A percentile compares a stretch with the other conserved stretches of the same genome.
phyloP scores from a whole-genome alignment of 2,113 vertebrate genomes.

The Scolopax mira region DNA sequence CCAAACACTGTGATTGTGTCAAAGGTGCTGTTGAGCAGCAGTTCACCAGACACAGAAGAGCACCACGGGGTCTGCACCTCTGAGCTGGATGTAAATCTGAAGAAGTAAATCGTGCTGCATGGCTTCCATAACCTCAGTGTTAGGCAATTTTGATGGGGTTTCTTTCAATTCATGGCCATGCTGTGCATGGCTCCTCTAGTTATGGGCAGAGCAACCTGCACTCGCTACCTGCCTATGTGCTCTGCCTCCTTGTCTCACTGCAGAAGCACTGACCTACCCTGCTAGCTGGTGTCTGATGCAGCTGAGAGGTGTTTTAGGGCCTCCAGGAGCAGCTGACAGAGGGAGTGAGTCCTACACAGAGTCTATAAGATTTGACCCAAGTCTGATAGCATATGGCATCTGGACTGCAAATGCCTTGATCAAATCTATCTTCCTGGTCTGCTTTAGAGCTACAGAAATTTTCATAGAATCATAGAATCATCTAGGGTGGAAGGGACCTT shows the following conservation, averaged over 20 bases:
- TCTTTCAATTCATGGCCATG: neutral
- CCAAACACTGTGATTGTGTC: neutral
- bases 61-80: fast-evolving
- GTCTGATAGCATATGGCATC: neutral
- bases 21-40: neutral
- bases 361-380: neutral
- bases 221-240: no score
- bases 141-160: neutral
- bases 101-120: neutral
- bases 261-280: neutral
- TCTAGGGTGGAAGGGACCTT: neutral
- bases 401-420: neutral
- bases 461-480: neutral
- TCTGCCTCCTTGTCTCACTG: neutral
- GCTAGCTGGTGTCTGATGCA: neutral
- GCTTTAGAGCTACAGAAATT: neutral
- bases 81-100: neutral
- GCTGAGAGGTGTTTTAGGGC: neutral
- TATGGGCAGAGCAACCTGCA: neutral
- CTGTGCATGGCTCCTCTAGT: neutral
- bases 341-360: neutral
- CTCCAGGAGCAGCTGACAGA: neutral
- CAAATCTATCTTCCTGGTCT: neutral
- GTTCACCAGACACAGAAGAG: neutral
- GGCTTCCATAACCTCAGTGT: neutral